These are phyloP conservation scores for Psammodynastes pulverulentus DNA, from an alignment of 2,113 vertebrate species.

Conservation along the genomic window DNA sequence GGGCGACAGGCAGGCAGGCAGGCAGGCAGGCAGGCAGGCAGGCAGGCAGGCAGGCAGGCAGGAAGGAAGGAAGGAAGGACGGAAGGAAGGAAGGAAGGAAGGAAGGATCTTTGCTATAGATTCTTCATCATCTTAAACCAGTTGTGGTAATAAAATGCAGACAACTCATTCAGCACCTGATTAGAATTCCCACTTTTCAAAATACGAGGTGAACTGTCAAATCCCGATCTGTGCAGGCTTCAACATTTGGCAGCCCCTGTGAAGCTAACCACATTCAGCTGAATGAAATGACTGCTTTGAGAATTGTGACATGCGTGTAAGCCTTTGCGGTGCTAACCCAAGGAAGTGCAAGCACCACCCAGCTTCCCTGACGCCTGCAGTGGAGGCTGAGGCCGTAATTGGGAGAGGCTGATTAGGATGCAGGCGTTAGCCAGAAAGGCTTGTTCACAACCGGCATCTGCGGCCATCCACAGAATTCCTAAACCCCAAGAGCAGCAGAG, in stretches of 20 bases:
- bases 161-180: background rate
- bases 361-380: background rate
- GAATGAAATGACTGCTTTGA: background rate
- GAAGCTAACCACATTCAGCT: background rate
- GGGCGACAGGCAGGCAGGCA: too few relatives aligned
- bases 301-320: background rate
- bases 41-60: background rate
- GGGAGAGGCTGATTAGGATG: background rate
- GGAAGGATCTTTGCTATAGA: background rate
- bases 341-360: background rate
- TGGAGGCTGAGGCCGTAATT: background rate
- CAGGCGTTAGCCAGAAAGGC: background rate
- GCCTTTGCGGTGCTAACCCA: background rate
- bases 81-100: background rate
- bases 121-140: background rate
- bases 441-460: background rate
- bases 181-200: background rate
- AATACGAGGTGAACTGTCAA: background rate
- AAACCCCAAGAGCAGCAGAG: background rate
- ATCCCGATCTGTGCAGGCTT: background rate
- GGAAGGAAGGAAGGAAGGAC: background rate
- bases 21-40: too few relatives aligned
- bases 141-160: background rate
- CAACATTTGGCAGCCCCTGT: background rate
- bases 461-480: background rate